Conservation (phyloP, 1,140 invertebrate genomes). For the Drosophila lacertosa region DNA sequence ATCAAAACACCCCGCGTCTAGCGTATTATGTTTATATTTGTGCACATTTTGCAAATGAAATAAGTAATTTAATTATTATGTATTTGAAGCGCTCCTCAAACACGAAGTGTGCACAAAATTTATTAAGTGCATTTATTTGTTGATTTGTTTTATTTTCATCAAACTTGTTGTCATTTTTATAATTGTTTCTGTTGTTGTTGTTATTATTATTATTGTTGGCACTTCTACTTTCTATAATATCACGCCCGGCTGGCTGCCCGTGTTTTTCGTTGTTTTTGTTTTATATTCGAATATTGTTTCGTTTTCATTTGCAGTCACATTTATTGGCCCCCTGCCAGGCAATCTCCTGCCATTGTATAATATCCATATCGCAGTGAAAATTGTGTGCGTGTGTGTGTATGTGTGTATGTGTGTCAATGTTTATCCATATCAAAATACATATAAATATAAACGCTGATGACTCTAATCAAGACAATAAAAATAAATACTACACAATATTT, state of each 20-base stretch:
- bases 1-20: no score
- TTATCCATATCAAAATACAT: conserved; percentile 9
- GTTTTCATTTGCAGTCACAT: conserved; percentile 67
- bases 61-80: neutral
- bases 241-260: conserved; percentile 27
- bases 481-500: conserved; percentile 59
- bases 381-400: conserved; percentile 17
- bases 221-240: conserved; percentile 52
- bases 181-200: conserved; percentile 3
- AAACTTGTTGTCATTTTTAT: conserved; percentile 36
- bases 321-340: conserved; percentile 75
- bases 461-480: conserved; percentile 78
- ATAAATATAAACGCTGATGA: conserved; percentile 36
- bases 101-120: conserved; percentile 22
- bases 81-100: neutral
- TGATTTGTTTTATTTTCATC: conserved; percentile 39
- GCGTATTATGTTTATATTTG: no score
- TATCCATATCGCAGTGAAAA: conserved; percentile 56
- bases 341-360: conserved; percentile 70
- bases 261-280: conserved; percentile 24
- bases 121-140: conserved; percentile 31
- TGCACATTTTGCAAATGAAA: neutral
- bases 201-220: conserved; percentile 30
- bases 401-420: neutral
- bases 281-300: conserved; percentile 48